These are phyloP conservation scores for Macrophya annulata DNA, from an alignment of 2,888 invertebrate genomes.

Conservation along the genomic window DNA sequence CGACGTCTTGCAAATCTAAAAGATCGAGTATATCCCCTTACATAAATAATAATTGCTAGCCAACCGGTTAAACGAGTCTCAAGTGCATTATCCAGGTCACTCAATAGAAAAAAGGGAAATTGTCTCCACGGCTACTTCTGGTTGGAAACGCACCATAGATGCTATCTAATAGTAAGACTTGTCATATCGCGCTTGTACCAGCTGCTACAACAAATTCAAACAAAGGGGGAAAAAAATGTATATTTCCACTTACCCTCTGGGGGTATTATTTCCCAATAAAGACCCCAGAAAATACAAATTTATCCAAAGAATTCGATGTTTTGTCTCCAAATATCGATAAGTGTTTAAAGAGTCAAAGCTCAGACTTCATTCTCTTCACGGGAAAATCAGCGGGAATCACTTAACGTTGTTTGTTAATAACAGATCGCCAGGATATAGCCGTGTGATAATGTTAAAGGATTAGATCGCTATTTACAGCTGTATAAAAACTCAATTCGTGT, in stretches of 20 bases:
- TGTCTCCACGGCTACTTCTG: constrained; percentile 52
- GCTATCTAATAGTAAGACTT: not conserved
- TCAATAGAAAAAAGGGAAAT: constrained; percentile 49
- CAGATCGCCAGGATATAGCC: not conserved
- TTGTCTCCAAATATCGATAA: not conserved
- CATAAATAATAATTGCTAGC: constrained; percentile 54
- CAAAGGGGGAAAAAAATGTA: not conserved
- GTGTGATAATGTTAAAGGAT: not conserved
- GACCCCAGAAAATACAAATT: not conserved
- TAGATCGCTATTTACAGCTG: not conserved
- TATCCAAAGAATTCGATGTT: not conserved
- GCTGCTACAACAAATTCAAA: not conserved
- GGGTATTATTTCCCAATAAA: not conserved
- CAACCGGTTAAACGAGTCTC: constrained; percentile 54
- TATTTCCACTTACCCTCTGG: not conserved
- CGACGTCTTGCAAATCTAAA: constrained; percentile 36
- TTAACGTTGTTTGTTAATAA: constrained; percentile 34
- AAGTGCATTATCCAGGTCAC: constrained; percentile 54
- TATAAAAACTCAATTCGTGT: not conserved
- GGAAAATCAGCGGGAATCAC: constrained; percentile 4
- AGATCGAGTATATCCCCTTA: constrained; percentile 47
- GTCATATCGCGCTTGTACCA: constrained; percentile 8
- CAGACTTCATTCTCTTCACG: not conserved
- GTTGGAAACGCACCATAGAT: not conserved
- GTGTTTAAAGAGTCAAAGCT: not conserved